phyloP scores from a whole-genome alignment of 2,888 invertebrate species.

The Limnephilus marmoratus region DNA sequence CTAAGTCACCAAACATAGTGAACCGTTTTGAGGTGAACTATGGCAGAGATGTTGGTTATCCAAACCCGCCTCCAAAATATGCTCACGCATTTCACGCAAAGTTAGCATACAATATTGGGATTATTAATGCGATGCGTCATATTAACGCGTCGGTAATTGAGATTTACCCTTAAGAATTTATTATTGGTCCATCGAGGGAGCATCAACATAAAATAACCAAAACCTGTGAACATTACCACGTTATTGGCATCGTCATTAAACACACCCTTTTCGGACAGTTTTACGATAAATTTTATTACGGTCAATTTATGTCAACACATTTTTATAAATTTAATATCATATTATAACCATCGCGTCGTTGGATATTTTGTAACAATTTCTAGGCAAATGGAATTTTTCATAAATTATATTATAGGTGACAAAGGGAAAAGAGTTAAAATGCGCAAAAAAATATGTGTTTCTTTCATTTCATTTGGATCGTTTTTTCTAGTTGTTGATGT shows the following conservation, averaged over 20 bases:
- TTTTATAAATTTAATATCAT: not conserved
- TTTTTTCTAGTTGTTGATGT: not conserved
- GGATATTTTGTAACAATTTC: not conserved
- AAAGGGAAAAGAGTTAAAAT: not conserved
- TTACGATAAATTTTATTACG: not conserved
- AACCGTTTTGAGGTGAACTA: too few species aligned
- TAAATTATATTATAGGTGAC: not conserved
- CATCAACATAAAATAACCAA: not conserved
- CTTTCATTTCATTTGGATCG: not conserved
- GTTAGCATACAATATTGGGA: not conserved
- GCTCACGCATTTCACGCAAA: too few species aligned
- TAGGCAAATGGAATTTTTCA: not conserved
- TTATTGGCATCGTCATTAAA: not conserved
- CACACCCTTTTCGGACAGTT: not conserved
- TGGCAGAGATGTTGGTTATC: too few species aligned
- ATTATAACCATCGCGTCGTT: not conserved
- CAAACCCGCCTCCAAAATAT: too few species aligned
- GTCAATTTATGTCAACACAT: not conserved
- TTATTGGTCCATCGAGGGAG: not conserved
- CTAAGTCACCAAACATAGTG: too few species aligned
- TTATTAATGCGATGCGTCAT: not conserved
- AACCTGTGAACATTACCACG: not conserved
- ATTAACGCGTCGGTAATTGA: not conserved
- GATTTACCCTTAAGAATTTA: not conserved
- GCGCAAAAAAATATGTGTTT: not conserved